Percentiles rank a stretch among this genome's conserved stretches.
Conservation (phyloP, 2,888 invertebrate species). For the Myopa tessellatipennis region DNA sequence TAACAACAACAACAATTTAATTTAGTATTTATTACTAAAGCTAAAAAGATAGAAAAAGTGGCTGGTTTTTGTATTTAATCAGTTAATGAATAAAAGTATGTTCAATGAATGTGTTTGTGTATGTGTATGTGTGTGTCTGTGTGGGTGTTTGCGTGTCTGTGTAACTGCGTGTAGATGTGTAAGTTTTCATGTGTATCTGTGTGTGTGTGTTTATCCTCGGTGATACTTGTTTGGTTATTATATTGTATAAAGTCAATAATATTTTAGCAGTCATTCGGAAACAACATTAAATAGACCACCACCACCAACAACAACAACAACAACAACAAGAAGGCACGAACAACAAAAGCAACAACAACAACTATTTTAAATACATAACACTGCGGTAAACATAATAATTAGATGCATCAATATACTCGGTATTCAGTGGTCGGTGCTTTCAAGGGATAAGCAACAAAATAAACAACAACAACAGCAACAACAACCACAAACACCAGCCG, state of each 20-base stretch:
- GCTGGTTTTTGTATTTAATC: too few relatives aligned
- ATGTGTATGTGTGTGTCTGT: too few relatives aligned
- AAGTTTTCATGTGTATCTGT: too few relatives aligned
- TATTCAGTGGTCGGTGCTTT: too few relatives aligned
- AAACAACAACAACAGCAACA: background rate
- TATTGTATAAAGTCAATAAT: constrained; percentile 4
- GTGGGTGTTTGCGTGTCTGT: background rate
- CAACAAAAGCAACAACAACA: background rate
- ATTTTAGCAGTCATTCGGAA: background rate
- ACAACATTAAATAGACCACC: constrained; percentile 18
- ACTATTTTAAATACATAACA: background rate
- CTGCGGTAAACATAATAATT: constrained; percentile 29
- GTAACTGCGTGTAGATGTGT: too few relatives aligned
- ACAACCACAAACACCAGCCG: background rate
- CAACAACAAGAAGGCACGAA: background rate
- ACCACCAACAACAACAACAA: background rate
- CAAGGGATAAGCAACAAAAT: background rate
- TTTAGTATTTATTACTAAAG: too few relatives aligned
- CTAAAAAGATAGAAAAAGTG: too few relatives aligned
- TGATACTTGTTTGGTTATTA: background rate
- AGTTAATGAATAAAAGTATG: background rate
- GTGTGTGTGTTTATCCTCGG: background rate
- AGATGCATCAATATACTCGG: constrained; percentile 3
- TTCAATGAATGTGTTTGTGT: background rate
- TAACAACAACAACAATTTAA: too few relatives aligned